A percentile compares a stretch with the other conserved stretches of the same genome.
Conservation (phyloP, 2,888 invertebrate genomes). For the Eubasilissa splendida region DNA sequence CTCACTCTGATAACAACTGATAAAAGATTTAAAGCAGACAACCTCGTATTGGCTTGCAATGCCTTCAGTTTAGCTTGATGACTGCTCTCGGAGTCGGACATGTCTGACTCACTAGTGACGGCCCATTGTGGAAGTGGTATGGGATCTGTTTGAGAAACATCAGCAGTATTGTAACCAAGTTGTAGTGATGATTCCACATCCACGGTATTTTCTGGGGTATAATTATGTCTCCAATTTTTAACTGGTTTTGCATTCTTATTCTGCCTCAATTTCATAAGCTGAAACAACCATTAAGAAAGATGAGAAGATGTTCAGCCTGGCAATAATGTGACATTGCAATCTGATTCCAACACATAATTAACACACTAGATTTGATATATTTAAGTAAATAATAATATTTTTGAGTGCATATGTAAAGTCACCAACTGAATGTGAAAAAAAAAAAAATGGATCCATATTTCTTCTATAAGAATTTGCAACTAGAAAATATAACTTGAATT, state of each 20-base stretch:
- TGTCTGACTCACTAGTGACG: conserved; percentile 79
- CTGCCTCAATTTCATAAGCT: conserved; percentile 55
- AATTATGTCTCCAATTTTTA: conserved; percentile 47
- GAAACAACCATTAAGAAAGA: neutral
- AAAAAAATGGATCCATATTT: too few relatives aligned
- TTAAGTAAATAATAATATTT: too few relatives aligned
- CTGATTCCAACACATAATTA: too few relatives aligned
- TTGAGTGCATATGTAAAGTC: too few relatives aligned
- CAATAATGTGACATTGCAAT: too few relatives aligned
- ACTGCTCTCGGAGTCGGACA: conserved; percentile 76
- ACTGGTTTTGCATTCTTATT: conserved; percentile 50
- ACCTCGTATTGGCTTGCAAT: conserved; percentile 76
- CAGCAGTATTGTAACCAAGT: conserved; percentile 67
- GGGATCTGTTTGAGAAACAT: conserved; percentile 50
- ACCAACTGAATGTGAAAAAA: too few relatives aligned
- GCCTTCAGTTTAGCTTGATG: conserved; percentile 70
- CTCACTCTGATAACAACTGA: conserved; percentile 73
- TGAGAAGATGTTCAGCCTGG: too few relatives aligned
- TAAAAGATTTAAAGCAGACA: conserved; percentile 77
- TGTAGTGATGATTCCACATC: conserved; percentile 64
- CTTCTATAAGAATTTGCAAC: too few relatives aligned
- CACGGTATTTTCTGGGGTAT: conserved; percentile 1
- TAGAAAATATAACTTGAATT: too few relatives aligned
- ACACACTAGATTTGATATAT: too few relatives aligned
- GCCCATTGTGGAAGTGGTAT: conserved; percentile 62